Percentiles rank a stretch among this genome's conserved stretches.
Evolutionary conservation across 1,140 invertebrate genomes (phyloP).

Genomic region (Oreohelix idahoensis): DNA sequence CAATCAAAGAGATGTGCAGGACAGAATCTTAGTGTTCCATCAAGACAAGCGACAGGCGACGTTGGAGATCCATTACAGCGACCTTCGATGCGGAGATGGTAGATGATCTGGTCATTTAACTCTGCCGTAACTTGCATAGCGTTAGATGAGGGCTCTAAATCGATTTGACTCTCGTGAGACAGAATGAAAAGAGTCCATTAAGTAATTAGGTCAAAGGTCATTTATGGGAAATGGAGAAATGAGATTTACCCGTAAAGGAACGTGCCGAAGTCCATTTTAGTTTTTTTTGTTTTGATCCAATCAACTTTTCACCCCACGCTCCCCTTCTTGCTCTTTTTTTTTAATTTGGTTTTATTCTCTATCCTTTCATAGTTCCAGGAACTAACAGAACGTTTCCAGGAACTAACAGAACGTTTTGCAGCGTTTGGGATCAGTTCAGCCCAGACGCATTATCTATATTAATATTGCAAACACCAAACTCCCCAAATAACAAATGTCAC

Average conservation of each 20-base stretch:
- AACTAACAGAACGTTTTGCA: not conserved
- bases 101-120: too few species aligned
- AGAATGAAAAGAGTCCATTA: conserved; percentile 4
- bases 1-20: too few species aligned
- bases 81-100: too few species aligned
- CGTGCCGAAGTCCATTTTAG: not conserved
- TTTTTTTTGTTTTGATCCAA: not conserved
- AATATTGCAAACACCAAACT: conserved; percentile 55
- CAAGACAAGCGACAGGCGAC: too few species aligned
- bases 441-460: conserved; percentile 55
- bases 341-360: conserved; percentile 36
- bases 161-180: not conserved
- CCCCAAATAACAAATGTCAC: conserved; percentile 49
- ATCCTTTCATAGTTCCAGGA: conserved; percentile 28
- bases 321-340: conserved; percentile 2
- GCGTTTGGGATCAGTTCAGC: not conserved
- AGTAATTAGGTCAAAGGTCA: conserved; percentile 22
- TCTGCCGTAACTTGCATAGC: not conserved
- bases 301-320: not conserved
- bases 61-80: too few species aligned
- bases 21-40: too few species aligned
- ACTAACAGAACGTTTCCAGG: conserved; percentile 16
- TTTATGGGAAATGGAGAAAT: not conserved
- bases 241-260: not conserved
- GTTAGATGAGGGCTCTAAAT: not conserved